Conservation (phyloP, 2,797 vertebrate genomes). For the Brachyalestes nurse region DNA sequence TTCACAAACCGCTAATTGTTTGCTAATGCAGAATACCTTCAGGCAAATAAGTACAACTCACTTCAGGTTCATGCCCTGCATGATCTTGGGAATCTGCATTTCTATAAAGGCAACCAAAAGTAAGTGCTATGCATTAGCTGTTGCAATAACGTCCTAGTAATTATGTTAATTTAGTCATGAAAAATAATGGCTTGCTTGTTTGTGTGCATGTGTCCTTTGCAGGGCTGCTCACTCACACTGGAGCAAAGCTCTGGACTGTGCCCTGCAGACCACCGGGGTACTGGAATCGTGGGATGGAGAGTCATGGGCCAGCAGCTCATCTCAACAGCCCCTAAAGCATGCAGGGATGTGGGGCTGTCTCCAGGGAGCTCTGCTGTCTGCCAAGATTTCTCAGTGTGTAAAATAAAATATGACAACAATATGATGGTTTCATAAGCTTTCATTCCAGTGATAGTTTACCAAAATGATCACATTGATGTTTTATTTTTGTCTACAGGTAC, state of each 20-base stretch:
- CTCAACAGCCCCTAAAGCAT: constrained; percentile 81
- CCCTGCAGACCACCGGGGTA: constrained; percentile 77
- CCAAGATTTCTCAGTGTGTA: constrained; percentile 94
- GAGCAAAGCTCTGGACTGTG: constrained; percentile 88
- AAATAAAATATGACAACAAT: background rate
- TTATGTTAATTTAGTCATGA: background rate
- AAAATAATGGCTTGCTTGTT: constrained; percentile 9
- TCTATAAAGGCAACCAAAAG: constrained; percentile 85
- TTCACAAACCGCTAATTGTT: constrained; percentile 4
- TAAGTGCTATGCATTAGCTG: constrained; percentile 60
- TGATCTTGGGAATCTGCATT: constrained; percentile 90
- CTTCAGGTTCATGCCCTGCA: constrained; percentile 87
- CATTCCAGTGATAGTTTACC: background rate
- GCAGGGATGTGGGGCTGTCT: constrained; percentile 93
- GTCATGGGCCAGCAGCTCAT: constrained; percentile 68
- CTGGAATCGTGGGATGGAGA: constrained; percentile 86
- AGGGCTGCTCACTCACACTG: constrained; percentile 89
- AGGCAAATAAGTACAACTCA: constrained; percentile 77
- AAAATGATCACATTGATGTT: constrained; percentile 34
- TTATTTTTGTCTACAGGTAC: constrained; percentile 75
- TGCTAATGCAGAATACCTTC: constrained; percentile 81
- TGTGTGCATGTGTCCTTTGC: constrained; percentile 26
- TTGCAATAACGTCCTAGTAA: background rate
- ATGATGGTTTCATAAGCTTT: background rate
- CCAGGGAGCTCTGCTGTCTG: constrained; percentile 86